These are phyloP conservation scores for Spinus olivaceus DNA, from an alignment of 2,797 vertebrate genomes.

Conservation along the genomic window DNA sequence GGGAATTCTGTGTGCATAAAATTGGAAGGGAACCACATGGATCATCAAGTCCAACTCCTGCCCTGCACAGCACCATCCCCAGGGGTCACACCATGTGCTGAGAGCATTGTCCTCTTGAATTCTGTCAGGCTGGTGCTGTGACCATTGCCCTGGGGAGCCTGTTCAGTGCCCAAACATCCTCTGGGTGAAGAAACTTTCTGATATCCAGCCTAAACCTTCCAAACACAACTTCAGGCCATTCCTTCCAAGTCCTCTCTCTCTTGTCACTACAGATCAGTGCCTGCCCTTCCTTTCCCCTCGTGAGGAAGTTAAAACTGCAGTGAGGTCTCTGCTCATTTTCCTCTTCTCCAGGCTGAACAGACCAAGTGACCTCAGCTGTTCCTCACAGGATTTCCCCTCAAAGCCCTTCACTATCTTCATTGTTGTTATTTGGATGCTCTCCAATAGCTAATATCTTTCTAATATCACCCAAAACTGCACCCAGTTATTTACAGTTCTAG, in stretches of 20 bases:
- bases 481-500: neutral
- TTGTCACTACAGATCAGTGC: neutral
- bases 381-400: rapidly evolving
- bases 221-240: neutral
- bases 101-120: rapidly evolving
- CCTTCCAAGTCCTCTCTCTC: too few species aligned
- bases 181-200: neutral
- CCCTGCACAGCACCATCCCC: neutral
- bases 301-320: rapidly evolving
- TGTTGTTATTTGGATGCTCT: neutral
- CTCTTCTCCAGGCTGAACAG: neutral
- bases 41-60: rapidly evolving
- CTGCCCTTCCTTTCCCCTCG: neutral
- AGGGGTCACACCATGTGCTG: rapidly evolving
- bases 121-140: neutral
- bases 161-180: rapidly evolving
- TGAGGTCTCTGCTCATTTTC: neutral
- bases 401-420: neutral
- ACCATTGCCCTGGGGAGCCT: neutral
- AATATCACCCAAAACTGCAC: neutral
- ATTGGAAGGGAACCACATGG: neutral
- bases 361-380: neutral
- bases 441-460: neutral
- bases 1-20: neutral
- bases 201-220: too few species aligned